Evolutionary conservation across 2,888 invertebrate genomes (phyloP).

Genomic region (Biston betularia): DNA sequence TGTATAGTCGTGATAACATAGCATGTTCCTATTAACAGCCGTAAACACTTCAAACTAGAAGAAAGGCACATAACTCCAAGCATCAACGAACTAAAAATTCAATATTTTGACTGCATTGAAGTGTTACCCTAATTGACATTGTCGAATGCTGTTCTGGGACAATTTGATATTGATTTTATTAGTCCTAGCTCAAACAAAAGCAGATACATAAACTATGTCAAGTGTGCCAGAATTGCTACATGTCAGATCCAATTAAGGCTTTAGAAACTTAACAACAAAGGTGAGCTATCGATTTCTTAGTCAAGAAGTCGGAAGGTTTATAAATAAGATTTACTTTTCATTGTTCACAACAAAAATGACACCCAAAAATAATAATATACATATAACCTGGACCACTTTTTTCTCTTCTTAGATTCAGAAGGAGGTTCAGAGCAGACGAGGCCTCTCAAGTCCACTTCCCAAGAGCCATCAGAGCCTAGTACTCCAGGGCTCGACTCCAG

Average conservation of each 20-base stretch:
- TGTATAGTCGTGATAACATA: constrained; percentile 12
- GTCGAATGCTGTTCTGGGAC: neutral
- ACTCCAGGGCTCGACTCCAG: constrained; percentile 62
- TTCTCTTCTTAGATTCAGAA: constrained; percentile 59
- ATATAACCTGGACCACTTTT: neutral
- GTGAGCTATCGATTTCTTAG: too few relatives aligned
- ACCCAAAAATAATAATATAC: too few relatives aligned
- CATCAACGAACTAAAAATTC: neutral
- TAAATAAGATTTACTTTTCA: too few relatives aligned
- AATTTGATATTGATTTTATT: neutral
- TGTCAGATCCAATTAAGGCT: neutral
- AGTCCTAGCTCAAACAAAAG: neutral
- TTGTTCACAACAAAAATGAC: too few relatives aligned
- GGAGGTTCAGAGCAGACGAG: constrained; percentile 66
- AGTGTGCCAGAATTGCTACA: neutral
- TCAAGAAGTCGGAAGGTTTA: too few relatives aligned
- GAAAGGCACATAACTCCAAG: constrained; percentile 2
- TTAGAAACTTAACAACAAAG: neutral
- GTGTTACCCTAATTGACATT: neutral
- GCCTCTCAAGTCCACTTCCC: constrained; percentile 65
- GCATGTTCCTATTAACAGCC: constrained; percentile 21
- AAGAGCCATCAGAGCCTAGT: constrained; percentile 67
- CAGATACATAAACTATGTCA: neutral
- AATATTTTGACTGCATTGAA: neutral
- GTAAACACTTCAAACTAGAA: constrained; percentile 7